Percentiles rank a stretch among this genome's conserved stretches.
phyloP scores from a whole-genome alignment of 2,888 invertebrate genomes.

The Digitonthophagus gazella region DNA sequence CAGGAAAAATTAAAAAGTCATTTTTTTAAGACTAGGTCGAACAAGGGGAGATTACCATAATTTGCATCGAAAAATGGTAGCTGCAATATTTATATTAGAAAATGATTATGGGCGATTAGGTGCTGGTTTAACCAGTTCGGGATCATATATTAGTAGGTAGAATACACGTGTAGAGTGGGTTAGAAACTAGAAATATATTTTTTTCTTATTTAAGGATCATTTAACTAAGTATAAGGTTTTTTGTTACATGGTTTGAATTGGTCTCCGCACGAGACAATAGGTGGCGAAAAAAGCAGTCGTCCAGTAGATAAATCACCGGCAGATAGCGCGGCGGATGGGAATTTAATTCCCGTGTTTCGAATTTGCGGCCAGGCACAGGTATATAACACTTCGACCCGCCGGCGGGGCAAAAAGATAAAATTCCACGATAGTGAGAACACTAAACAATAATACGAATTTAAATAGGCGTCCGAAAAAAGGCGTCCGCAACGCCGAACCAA shows the following conservation, averaged over 20 bases:
- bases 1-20: constrained; percentile 5
- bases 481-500: constrained; percentile 15
- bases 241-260: neutral
- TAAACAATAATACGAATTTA: constrained; percentile 30
- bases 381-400: constrained; percentile 12
- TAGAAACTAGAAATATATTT: neutral
- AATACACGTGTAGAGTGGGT: neutral
- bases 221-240: neutral
- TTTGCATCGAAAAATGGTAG: constrained; percentile 5
- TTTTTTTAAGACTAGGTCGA: constrained; percentile 10
- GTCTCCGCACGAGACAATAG: neutral
- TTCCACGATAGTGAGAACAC: constrained; percentile 27
- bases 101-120: neutral
- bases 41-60: constrained; percentile 7
- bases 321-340: constrained; percentile 3
- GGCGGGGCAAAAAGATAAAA: constrained; percentile 20
- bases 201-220: neutral
- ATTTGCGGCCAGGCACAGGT: constrained; percentile 5
- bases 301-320: constrained; percentile 13
- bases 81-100: neutral
- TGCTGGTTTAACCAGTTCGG: neutral
- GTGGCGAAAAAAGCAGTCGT: constrained; percentile 6
- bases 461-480: constrained; percentile 19
- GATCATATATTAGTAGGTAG: neutral
- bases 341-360: constrained; percentile 7